phyloP scores from a whole-genome alignment of 1,140 invertebrate species.

The Paraescarpia echinospica region DNA sequence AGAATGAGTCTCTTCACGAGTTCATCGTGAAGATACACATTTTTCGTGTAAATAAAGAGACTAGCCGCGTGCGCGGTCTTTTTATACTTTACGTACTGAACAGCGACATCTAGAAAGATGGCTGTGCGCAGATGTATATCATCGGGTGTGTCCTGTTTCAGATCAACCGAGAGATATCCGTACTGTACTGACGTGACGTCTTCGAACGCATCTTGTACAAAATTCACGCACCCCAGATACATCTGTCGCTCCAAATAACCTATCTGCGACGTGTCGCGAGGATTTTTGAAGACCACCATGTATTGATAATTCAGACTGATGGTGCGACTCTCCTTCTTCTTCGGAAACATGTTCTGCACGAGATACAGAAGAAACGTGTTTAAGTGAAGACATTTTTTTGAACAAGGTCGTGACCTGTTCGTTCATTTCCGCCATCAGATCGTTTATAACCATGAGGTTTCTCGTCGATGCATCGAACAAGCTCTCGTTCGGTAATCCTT shows the following conservation, averaged over 20 bases:
- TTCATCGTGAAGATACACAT: too few relatives aligned
- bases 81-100: background rate
- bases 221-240: background rate
- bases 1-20: too few relatives aligned
- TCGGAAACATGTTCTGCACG: background rate
- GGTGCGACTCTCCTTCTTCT: background rate
- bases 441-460: background rate
- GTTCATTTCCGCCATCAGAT: slow-evolving; percentile 5
- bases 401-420: background rate
- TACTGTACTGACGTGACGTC: background rate
- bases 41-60: too few relatives aligned
- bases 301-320: background rate
- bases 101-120: background rate
- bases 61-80: too few relatives aligned
- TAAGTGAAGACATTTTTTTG: background rate
- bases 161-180: background rate
- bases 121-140: background rate
- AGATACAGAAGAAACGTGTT: background rate
- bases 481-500: background rate
- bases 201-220: background rate
- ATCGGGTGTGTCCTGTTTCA: background rate
- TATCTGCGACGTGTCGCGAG: background rate
- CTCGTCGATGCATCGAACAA: background rate
- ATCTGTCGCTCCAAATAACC: background rate
- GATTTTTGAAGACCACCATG: slow-evolving; percentile 8